Evolutionary conservation across 2,888 invertebrate genomes (phyloP).

Genomic region (Linnaemya tessellans): DNA sequence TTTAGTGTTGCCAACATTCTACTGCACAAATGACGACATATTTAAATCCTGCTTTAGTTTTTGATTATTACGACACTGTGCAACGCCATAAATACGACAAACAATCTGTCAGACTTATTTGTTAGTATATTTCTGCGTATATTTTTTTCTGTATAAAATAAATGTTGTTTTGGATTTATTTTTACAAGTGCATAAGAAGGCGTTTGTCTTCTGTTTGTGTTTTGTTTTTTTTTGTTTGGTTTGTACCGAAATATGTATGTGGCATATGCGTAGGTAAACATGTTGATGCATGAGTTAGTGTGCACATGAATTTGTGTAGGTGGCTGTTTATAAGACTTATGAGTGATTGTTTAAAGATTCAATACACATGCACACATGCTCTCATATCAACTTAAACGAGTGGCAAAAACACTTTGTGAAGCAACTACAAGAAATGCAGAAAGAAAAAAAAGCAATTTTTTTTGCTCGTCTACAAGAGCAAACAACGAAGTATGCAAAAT

Average conservation of each 20-base stretch:
- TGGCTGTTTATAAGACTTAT: slow-evolving; percentile 31
- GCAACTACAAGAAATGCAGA: neutral
- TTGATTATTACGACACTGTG: neutral
- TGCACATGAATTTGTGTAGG: neutral
- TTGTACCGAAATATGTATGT: neutral
- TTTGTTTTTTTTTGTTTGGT: too few relatives aligned
- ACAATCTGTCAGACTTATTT: slow-evolving; percentile 13
- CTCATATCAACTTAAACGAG: slow-evolving; percentile 15
- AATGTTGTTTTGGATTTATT: slow-evolving; percentile 27
- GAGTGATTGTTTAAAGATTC: slow-evolving; percentile 35
- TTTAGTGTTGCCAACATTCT: too few relatives aligned
- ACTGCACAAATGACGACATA: too few relatives aligned
- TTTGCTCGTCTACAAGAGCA: slow-evolving; percentile 7
- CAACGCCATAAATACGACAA: slow-evolving; percentile 10
- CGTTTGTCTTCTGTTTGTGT: neutral
- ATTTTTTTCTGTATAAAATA: neutral
- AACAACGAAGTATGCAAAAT: neutral
- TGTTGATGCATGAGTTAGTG: neutral
- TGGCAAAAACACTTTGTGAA: slow-evolving; percentile 36
- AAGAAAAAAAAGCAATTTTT: slow-evolving; percentile 8
- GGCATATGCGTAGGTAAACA: slow-evolving; percentile 28
- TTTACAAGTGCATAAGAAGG: neutral
- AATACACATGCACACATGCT: neutral
- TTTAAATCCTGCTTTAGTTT: too few relatives aligned
- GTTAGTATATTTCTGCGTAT: neutral